Percentiles rank a stretch among this genome's conserved stretches.
These are phyloP conservation scores for Drosophila setifemur DNA, from an alignment of 1,140 invertebrate species.

Conservation along the genomic window DNA sequence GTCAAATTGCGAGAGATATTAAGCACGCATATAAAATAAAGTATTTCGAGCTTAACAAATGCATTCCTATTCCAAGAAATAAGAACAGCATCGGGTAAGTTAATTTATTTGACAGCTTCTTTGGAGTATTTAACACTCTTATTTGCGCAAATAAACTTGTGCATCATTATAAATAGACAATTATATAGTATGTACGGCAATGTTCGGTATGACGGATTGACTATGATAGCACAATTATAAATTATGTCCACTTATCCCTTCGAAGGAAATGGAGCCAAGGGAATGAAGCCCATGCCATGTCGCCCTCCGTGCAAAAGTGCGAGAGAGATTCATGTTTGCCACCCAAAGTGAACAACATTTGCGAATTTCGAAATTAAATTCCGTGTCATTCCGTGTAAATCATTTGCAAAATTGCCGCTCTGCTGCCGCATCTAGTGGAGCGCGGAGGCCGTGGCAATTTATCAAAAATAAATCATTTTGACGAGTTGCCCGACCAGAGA, in stretches of 20 bases:
- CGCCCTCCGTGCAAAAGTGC: slow-evolving; percentile 30
- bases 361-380: slow-evolving; percentile 81
- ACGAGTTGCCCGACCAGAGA: slow-evolving; percentile 42
- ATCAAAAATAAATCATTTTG: slow-evolving; percentile 82
- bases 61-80: neutral
- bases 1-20: slow-evolving; percentile 1
- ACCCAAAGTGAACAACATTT: slow-evolving; percentile 78
- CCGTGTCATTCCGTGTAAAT: slow-evolving; percentile 79
- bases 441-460: slow-evolving; percentile 68
- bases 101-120: slow-evolving; percentile 69
- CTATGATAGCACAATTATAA: slow-evolving; percentile 54
- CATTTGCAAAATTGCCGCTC: slow-evolving; percentile 72
- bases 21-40: too few relatives aligned
- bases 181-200: slow-evolving; percentile 2
- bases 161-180: slow-evolving; percentile 22
- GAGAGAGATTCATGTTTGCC: slow-evolving; percentile 77
- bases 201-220: slow-evolving; percentile 27
- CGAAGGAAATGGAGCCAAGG: slow-evolving; percentile 26
- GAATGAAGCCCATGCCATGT: slow-evolving; percentile 11
- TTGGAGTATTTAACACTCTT: slow-evolving; percentile 51
- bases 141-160: slow-evolving; percentile 17
- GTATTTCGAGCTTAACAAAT: neutral
- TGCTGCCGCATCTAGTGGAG: slow-evolving; percentile 34
- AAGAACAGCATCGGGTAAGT: neutral
- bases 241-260: slow-evolving; percentile 43